phyloP scores from a whole-genome alignment of 2,797 vertebrate genomes.

The Paedocypris micromegethes region DNA sequence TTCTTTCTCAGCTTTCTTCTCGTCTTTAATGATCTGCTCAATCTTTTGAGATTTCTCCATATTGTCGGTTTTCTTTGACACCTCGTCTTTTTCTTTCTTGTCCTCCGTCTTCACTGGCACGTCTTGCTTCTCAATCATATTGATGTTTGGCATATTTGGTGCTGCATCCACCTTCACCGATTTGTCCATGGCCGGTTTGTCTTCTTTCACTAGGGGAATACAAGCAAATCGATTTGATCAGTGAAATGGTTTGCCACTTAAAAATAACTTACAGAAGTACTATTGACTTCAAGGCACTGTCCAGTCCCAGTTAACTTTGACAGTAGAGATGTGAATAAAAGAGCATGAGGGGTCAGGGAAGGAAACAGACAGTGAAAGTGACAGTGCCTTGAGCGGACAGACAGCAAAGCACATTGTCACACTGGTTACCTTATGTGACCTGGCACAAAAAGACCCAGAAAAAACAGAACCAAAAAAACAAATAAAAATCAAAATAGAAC shows the following conservation, averaged over 20 bases:
- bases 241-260: background rate
- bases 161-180: conserved; percentile 59
- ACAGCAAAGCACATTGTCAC: conserved; percentile 48
- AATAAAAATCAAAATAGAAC: conserved; percentile 35
- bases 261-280: no score
- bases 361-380: conserved; percentile 21
- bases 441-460: conserved; percentile 26
- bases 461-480: background rate
- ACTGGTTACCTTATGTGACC: conserved; percentile 43
- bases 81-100: conserved; percentile 49
- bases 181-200: conserved; percentile 64
- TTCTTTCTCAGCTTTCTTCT: conserved; percentile 55
- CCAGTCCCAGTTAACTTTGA: background rate
- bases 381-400: conserved; percentile 37
- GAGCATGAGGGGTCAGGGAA: conserved; percentile 10
- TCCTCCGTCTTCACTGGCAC: conserved; percentile 55
- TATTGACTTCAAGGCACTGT: background rate
- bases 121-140: conserved; percentile 33
- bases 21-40: conserved; percentile 37
- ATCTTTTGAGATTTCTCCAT: conserved; percentile 57
- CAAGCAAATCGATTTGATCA: background rate
- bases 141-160: conserved; percentile 34
- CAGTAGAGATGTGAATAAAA: conserved; percentile 12
- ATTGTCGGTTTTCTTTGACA: conserved; percentile 52
- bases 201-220: conserved; percentile 62